Percentiles rank a stretch among this genome's conserved stretches.
Conservation (phyloP, 2,113 vertebrate genomes). For the Marcusenius ussheri region DNA sequence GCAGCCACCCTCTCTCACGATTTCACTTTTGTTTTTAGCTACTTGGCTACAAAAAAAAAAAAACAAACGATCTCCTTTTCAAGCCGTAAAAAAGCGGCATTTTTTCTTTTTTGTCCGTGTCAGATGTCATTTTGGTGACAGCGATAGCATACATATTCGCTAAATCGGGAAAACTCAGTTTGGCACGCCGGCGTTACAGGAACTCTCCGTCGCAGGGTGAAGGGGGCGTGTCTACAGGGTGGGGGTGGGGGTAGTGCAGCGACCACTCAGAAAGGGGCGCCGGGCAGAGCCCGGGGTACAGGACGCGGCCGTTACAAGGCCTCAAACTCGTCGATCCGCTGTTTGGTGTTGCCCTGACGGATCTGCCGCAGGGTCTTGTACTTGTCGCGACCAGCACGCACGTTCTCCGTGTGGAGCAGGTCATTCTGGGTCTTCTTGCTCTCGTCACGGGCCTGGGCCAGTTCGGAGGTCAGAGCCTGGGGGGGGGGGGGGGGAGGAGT, state of each 20-base stretch:
- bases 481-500: neutral
- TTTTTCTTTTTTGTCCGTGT: neutral
- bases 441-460: constrained; percentile 80
- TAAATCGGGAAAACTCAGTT: constrained; percentile 28
- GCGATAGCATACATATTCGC: neutral
- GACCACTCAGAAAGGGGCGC: constrained; percentile 53
- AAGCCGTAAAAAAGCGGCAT: neutral
- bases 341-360: constrained; percentile 68
- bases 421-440: constrained; percentile 87
- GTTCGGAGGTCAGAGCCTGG: constrained; percentile 79
- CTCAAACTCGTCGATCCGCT: constrained; percentile 76
- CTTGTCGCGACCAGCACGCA: constrained; percentile 38
- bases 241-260: constrained; percentile 27
- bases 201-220: neutral
- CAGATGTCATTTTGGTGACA: neutral
- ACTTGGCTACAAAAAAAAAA: neutral
- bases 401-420: constrained; percentile 81
- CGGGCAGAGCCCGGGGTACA: neutral
- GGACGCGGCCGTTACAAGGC: constrained; percentile 67
- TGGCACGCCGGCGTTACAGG: constrained; percentile 50
- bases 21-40: neutral
- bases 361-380: constrained; percentile 96
- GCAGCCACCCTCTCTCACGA: neutral
- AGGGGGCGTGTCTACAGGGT: neutral
- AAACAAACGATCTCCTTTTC: neutral